Percentiles rank a stretch among this genome's conserved stretches.
Conservation (phyloP, 2,888 invertebrate species). For the Mantis religiosa region DNA sequence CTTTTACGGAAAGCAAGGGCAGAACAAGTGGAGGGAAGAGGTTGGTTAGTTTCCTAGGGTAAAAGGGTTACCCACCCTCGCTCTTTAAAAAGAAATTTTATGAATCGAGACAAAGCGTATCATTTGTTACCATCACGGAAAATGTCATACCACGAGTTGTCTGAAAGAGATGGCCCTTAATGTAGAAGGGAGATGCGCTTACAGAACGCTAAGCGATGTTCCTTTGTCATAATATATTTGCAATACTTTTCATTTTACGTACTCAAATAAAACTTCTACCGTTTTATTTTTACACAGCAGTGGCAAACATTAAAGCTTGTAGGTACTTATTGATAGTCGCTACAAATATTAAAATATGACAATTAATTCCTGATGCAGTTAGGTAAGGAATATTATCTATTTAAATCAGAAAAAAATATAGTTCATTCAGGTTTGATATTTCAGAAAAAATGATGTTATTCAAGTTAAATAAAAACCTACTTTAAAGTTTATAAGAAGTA, state of each 20-base stretch:
- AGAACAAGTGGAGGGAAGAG: neutral
- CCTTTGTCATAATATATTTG: neutral
- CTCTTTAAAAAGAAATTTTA: neutral
- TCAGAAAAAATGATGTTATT: too few relatives aligned
- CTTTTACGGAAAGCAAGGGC: neutral
- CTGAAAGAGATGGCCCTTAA: neutral
- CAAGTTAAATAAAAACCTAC: too few relatives aligned
- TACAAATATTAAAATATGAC: too few relatives aligned
- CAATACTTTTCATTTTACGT: neutral
- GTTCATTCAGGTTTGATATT: too few relatives aligned
- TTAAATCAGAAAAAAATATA: too few relatives aligned
- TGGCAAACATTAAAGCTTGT: too few relatives aligned
- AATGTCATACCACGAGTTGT: neutral
- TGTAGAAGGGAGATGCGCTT: neutral
- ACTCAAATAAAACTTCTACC: too few relatives aligned
- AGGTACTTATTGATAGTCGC: too few relatives aligned
- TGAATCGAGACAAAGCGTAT: conserved; percentile 1
- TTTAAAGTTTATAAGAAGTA: too few relatives aligned
- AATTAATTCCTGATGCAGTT: too few relatives aligned
- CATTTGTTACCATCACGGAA: conserved; percentile 7
- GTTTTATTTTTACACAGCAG: too few relatives aligned
- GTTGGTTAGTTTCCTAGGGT: neutral
- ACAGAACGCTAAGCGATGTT: neutral
- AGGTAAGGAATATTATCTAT: too few relatives aligned
- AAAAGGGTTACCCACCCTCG: neutral